Evolutionary conservation across 2,888 invertebrate species (phyloP), one percentile per base, ranked within the genome.

Genomic region (Plagiodera versicolora): DNA sequence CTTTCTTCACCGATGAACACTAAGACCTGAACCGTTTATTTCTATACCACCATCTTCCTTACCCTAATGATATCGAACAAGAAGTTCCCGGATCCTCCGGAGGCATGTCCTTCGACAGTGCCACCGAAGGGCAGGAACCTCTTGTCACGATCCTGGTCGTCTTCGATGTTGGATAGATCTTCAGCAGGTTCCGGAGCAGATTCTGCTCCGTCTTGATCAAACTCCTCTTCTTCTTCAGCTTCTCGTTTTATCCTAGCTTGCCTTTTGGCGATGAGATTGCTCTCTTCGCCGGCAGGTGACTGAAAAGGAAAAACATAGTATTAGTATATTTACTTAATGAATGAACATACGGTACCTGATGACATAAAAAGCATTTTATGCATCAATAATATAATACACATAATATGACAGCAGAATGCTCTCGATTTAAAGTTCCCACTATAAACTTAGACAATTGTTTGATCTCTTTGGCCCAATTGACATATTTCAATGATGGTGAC

Each of bases 61-160:
- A 94, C 93, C 86, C 93, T 86, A 80, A 94, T 90, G 78, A 92
- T 89, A 81, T 94, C 93, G 81, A 93, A 92, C 70, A 94, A 84
- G 85, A 94, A 92, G 83, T 93, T 94, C 65, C 93, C 93, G 53
- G 92, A 92, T 57, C 91, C 92, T 67, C 89, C 90, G 10, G 80
- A 80, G 65, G 81, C 77, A 58, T 72, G 73, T 48, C 71, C 75
- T 44, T 75, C 78, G 50, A 84, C 83, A 45, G 77, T 77, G 64
- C 84, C 85, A 17, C 88, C 88, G 77, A 89, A 89, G 76, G 85
- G 88, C 74, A 89, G 82, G 81, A 87, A 90, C 83, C 93, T 86
- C 80, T 93, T 94, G 80, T 92, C 90, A 75, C 93, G 86, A 80
- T 90, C 89, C 77, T 91, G 90, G 75, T 91, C 89, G 74, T 87